These are phyloP conservation scores for Cataglyphis rosenhaueri DNA, from an alignment of 2,888 invertebrate species.

Conservation along the genomic window DNA sequence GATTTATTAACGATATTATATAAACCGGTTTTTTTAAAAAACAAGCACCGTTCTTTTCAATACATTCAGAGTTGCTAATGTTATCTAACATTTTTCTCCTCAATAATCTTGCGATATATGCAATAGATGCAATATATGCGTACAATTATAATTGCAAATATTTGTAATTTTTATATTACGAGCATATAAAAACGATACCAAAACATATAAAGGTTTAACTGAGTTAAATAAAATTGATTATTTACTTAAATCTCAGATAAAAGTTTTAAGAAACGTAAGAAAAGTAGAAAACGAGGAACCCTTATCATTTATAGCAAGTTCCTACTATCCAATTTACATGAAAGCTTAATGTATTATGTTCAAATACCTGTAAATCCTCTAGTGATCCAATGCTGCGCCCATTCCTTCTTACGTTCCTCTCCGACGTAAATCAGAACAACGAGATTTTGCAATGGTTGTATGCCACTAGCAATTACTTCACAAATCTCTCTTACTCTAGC, in stretches of 20 bases:
- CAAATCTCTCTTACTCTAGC: slow-evolving; percentile 97
- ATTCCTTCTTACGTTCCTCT: slow-evolving; percentile 95
- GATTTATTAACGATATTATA: not conserved
- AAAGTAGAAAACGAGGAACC: not conserved
- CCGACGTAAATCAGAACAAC: slow-evolving; percentile 94
- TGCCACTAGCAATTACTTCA: slow-evolving; percentile 96
- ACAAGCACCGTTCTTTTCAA: not conserved
- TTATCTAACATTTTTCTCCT: not conserved
- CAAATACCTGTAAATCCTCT: slow-evolving; percentile 91
- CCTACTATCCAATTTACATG: not conserved
- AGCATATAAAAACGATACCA: not conserved
- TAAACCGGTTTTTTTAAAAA: no score
- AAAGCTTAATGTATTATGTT: not conserved
- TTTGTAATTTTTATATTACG: not conserved
- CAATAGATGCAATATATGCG: not conserved
- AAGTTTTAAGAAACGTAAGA: not conserved
- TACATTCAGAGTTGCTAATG: not conserved
- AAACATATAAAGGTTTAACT: not conserved
- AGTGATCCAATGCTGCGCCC: slow-evolving; percentile 97
- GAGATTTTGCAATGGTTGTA: slow-evolving; percentile 98
- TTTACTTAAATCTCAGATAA: not conserved
- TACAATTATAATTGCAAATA: slow-evolving; percentile 13
- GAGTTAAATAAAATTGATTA: not conserved
- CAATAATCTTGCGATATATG: not conserved
- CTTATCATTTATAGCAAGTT: not conserved